Evolutionary conservation across 2,888 invertebrate species (phyloP).

Genomic region (Drosophila limbata): DNA sequence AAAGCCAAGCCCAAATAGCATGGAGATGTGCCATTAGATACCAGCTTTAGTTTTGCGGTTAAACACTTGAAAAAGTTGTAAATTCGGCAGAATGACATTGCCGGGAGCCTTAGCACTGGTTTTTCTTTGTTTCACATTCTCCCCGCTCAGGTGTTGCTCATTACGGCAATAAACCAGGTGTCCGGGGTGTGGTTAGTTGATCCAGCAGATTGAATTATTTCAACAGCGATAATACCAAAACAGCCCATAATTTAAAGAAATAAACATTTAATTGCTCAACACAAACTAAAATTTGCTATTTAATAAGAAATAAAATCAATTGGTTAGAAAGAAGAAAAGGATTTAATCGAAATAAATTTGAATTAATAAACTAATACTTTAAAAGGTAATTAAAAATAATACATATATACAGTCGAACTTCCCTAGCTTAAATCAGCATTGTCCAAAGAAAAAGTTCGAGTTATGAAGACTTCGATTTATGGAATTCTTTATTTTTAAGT

Average conservation of each 20-base stretch:
- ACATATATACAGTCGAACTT: too few relatives aligned
- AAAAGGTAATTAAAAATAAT: not conserved
- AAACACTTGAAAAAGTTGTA: slow-evolving; percentile 59
- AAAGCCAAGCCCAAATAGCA: slow-evolving; percentile 67
- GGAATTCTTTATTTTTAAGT: too few relatives aligned
- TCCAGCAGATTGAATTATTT: slow-evolving; percentile 49
- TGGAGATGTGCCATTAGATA: slow-evolving; percentile 70
- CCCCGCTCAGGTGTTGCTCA: slow-evolving; percentile 58
- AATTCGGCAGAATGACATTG: slow-evolving; percentile 40
- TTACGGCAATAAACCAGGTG: slow-evolving; percentile 53
- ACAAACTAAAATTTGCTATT: not conserved
- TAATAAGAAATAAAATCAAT: not conserved
- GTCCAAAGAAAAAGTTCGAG: too few relatives aligned
- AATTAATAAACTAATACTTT: not conserved
- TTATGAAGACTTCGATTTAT: too few relatives aligned
- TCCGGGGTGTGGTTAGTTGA: slow-evolving; percentile 32
- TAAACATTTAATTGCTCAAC: not conserved
- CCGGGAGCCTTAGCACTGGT: slow-evolving; percentile 19
- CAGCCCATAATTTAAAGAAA: not conserved
- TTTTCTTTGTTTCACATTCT: slow-evolving; percentile 23
- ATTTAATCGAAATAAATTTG: not conserved
- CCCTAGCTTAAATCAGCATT: too few relatives aligned
- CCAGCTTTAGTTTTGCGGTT: slow-evolving; percentile 66
- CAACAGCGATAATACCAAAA: not conserved
- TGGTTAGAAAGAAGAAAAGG: not conserved